Evolutionary conservation across 2,113 vertebrate genomes (phyloP), one percentile per base, ranked within the genome.

Genomic region (Tragelaphus scriptus): DNA sequence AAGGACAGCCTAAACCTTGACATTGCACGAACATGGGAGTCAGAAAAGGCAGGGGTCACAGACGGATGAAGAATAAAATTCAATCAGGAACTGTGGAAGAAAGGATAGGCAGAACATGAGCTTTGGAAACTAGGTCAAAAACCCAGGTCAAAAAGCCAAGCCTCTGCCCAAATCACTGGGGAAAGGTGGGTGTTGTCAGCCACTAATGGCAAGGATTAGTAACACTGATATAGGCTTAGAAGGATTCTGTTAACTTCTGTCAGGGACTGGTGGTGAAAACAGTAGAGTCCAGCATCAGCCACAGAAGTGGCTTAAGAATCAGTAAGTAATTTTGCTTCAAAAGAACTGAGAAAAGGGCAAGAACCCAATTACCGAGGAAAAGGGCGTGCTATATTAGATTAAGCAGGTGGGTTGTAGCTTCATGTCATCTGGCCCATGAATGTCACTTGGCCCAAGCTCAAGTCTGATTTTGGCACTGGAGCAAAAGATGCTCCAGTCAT

Each of bases 401-500:
- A 86, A 88, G 51, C 28, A 23, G 36, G 63, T 84, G 47, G n/a
- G 19, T 63, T 65, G 59, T 23, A 79, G 32, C 23, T 49, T 86
- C 53, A 61, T 40, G n/a, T 95, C 80, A 85, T 96, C 63, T 95
- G 85, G 63, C 28, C 90, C 51, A 49, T 87, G 51, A 80, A 91
- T 88, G 80, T 85, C 88, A 92, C 92, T 97, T 98, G 97, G 87
- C 44, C 14, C 85, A 88, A 96, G 65, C 77, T 96, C 92, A 94
- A 90, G 80, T 75, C 88, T 81, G 80, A 96, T 95, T 25, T 88
- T 90, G 81, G 49, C 88, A 68, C 55, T 61, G 23, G 49, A 96
- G 30, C 84, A 40, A 91, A 71, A 91, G 55, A 92, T 90, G 17
- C 30, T 94, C 19, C 5, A 8, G 32, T 63, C 0, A 0, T 25